phyloP scores from a whole-genome alignment of 2,888 invertebrate genomes.

The Andrena hattorfiana region DNA sequence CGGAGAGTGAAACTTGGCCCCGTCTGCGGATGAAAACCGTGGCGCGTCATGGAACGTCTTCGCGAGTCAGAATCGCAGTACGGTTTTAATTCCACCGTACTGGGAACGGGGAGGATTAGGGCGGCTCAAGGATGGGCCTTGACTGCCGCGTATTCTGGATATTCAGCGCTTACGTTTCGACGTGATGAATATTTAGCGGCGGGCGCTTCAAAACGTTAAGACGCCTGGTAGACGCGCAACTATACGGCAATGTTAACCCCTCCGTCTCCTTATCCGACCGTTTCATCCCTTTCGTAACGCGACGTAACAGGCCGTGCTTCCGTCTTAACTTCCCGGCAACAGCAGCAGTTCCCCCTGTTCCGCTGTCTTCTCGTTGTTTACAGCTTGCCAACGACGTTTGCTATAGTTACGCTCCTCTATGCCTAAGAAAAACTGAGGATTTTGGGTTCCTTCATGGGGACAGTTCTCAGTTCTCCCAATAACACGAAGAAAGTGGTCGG shows the following conservation, averaged over 20 bases:
- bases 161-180: conserved; percentile 72
- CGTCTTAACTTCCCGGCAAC: conserved; percentile 51
- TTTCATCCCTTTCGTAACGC: conserved; percentile 50
- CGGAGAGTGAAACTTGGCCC: conserved; percentile 29
- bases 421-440: conserved; percentile 19
- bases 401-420: conserved; percentile 37
- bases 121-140: conserved; percentile 61
- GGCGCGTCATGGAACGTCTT: conserved; percentile 31
- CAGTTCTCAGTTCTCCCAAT: neutral
- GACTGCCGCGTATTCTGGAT: conserved; percentile 56
- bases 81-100: conserved; percentile 72
- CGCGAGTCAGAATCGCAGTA: conserved; percentile 46
- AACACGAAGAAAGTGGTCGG: neutral
- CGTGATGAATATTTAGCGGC: conserved; percentile 72
- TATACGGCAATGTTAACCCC: conserved; percentile 50
- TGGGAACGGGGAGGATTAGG: conserved; percentile 67
- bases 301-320: conserved; percentile 44
- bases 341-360: conserved; percentile 27
- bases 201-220: conserved; percentile 63
- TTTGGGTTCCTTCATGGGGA: neutral
- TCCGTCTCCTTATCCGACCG: conserved; percentile 37
- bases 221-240: conserved; percentile 61
- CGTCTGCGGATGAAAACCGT: conserved; percentile 46
- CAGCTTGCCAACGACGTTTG: conserved; percentile 41
- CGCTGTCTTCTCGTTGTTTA: conserved; percentile 42